Evolutionary conservation across 1,140 invertebrate genomes (phyloP).

Genomic region (Hyles euphorbiae): DNA sequence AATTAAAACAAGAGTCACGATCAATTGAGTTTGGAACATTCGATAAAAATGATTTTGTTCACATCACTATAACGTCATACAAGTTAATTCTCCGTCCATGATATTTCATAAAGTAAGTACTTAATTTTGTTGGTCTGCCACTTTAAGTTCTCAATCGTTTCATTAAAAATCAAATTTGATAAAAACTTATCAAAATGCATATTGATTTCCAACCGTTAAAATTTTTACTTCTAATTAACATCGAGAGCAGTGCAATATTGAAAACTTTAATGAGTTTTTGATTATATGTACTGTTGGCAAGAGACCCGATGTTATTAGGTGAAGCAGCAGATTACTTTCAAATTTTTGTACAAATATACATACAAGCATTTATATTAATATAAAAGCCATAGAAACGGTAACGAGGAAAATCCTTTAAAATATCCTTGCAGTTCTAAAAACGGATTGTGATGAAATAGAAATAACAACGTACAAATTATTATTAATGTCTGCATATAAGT

Average conservation of each 20-base stretch:
- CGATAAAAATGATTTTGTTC: neutral
- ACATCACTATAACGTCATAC: slow-evolving; percentile 23
- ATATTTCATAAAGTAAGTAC: slow-evolving; percentile 64
- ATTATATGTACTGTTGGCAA: too few relatives aligned
- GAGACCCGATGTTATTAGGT: neutral
- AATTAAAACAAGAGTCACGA: too few relatives aligned
- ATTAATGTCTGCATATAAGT: slow-evolving; percentile 51
- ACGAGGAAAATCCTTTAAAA: neutral
- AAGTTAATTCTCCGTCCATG: slow-evolving; percentile 66
- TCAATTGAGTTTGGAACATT: too few relatives aligned
- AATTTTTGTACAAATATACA: slow-evolving; percentile 10
- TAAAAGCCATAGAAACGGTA: slow-evolving; percentile 9
- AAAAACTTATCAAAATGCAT: too few relatives aligned
- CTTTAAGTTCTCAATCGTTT: slow-evolving; percentile 7
- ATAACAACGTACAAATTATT: slow-evolving; percentile 58
- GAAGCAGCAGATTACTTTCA: neutral
- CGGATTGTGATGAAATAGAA: slow-evolving; percentile 43
- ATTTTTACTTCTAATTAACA: too few relatives aligned
- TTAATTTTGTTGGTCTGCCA: slow-evolving; percentile 59
- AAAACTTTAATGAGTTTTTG: too few relatives aligned
- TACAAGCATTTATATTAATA: slow-evolving; percentile 10
- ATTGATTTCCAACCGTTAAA: too few relatives aligned
- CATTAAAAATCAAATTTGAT: too few relatives aligned
- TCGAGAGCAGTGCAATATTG: too few relatives aligned
- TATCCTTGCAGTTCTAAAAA: slow-evolving; percentile 10